These are phyloP conservation scores for Anarsia innoxiella DNA, from an alignment of 2,888 invertebrate species.

Conservation along the genomic window DNA sequence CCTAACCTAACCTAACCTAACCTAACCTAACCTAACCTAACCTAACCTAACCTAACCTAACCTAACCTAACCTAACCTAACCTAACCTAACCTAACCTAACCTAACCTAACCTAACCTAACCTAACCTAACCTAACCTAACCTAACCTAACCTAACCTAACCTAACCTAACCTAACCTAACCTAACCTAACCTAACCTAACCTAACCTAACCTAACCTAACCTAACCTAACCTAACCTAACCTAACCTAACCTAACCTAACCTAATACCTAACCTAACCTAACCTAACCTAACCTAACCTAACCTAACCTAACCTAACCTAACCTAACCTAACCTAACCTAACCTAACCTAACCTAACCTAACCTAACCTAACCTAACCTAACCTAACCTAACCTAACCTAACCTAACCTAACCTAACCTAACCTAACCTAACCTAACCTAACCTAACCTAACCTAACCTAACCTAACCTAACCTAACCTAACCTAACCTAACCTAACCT, in stretches of 20 bases:
- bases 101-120: slow-evolving; percentile 15
- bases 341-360: slow-evolving; percentile 13
- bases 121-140: slow-evolving; percentile 17
- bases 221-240: slow-evolving; percentile 7
- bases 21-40: slow-evolving; percentile 17
- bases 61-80: slow-evolving; percentile 16
- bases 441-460: slow-evolving; percentile 12
- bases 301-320: slow-evolving; percentile 13
- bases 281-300: slow-evolving; percentile 11
- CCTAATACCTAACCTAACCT: slow-evolving; percentile 11
- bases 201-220: slow-evolving; percentile 11
- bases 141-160: slow-evolving; percentile 13
- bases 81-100: slow-evolving; percentile 20
- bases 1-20: slow-evolving; percentile 18
- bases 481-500: slow-evolving; percentile 13
- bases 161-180: slow-evolving; percentile 9
- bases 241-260: slow-evolving; percentile 12
- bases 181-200: slow-evolving; percentile 8
- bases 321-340: slow-evolving; percentile 12
- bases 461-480: slow-evolving; percentile 11
- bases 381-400: slow-evolving; percentile 13
- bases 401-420: slow-evolving; percentile 11
- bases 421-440: slow-evolving; percentile 12
- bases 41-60: slow-evolving; percentile 18
- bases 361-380: slow-evolving; percentile 14